These are phyloP conservation scores for Paradisaea rubra DNA, from an alignment of 2,113 vertebrate genomes.

Conservation along the genomic window DNA sequence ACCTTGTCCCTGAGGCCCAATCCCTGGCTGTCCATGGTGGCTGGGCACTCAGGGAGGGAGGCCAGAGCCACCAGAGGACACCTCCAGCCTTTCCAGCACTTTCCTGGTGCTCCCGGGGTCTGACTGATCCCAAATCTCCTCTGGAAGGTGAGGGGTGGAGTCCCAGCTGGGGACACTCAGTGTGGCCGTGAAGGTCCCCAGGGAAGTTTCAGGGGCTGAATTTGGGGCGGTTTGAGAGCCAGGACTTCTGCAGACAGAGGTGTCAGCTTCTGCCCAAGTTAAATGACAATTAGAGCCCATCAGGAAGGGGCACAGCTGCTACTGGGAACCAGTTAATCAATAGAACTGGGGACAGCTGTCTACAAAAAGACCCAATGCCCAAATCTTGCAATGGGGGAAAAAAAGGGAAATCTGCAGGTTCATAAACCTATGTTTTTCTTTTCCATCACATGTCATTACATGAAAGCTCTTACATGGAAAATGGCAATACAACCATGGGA, in stretches of 20 bases:
- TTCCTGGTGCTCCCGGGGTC: neutral
- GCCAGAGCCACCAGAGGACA: neutral
- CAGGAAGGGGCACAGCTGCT: neutral
- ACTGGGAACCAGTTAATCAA: neutral
- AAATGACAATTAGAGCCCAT: neutral
- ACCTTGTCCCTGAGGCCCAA: neutral
- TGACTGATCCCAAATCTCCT: neutral
- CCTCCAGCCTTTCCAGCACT: neutral
- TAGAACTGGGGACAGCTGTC: neutral
- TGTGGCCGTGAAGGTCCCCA: accelerated
- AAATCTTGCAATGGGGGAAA: neutral
- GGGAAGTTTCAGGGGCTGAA: neutral
- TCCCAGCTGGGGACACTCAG: neutral
- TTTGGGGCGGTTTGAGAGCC: neutral
- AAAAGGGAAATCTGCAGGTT: neutral
- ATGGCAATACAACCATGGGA: neutral
- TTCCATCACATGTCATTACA: neutral
- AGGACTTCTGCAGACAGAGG: neutral
- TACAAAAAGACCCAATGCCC: neutral
- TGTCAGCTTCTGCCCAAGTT: no score
- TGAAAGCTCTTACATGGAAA: neutral
- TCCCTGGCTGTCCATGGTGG: accelerated
- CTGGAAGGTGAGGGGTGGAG: no score
- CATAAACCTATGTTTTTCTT: neutral
- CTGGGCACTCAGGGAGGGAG: neutral